Evolutionary conservation across 2,113 vertebrate genomes (phyloP).

Genomic region (Romanogobio albipinnatus): DNA sequence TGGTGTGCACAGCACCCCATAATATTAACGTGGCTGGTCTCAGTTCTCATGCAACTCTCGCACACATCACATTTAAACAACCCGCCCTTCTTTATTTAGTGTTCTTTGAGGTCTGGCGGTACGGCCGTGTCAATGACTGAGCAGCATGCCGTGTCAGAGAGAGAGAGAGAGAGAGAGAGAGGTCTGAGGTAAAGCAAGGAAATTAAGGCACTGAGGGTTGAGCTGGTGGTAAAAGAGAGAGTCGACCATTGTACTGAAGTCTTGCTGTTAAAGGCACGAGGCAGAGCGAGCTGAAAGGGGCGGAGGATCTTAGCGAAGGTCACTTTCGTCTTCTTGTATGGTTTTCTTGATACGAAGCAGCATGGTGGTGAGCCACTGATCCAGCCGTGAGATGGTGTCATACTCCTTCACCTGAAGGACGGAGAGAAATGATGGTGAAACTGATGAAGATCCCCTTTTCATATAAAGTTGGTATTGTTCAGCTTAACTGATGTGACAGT

Average conservation of each 20-base stretch:
- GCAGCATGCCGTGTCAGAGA: not conserved
- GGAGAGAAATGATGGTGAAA: not conserved
- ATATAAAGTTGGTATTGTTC: not conserved
- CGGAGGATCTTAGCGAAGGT: conserved; percentile 74
- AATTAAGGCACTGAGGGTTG: conserved; percentile 25
- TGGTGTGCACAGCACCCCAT: conserved; percentile 18
- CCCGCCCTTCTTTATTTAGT: conserved; percentile 23
- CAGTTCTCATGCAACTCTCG: conserved; percentile 22
- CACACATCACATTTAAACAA: conserved; percentile 18
- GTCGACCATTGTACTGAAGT: not conserved
- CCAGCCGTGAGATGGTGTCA: conserved; percentile 90
- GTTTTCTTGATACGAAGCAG: conserved; percentile 95
- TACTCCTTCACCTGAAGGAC: conserved; percentile 88
- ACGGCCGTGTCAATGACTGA: not conserved
- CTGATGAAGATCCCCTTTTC: not conserved
- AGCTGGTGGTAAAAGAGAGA: conserved; percentile 1
- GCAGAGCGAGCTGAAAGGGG: conserved; percentile 47
- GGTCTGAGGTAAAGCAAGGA: not conserved
- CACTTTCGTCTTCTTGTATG: conserved; percentile 87
- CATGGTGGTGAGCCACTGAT: conserved; percentile 97
- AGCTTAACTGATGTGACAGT: not conserved
- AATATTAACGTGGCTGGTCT: conserved; percentile 25
- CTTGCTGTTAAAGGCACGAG: conserved; percentile 7
- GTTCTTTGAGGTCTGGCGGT: conserved; percentile 11
- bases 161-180: not conserved